A percentile compares a stretch with the other conserved stretches of the same genome.
phyloP scores from a whole-genome alignment of 2,113 vertebrate genomes.

The Chionis minor region DNA sequence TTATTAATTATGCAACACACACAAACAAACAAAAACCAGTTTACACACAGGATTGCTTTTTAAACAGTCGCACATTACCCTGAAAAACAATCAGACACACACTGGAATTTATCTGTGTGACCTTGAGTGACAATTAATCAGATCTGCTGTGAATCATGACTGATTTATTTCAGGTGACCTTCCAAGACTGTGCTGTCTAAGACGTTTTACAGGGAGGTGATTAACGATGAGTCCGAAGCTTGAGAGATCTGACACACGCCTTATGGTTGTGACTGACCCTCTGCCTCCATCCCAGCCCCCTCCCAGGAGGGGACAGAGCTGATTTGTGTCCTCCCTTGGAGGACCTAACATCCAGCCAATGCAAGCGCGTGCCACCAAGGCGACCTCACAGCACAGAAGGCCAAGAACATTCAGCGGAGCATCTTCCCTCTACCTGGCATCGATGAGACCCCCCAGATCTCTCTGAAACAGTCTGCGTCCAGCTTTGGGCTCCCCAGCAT shows the following conservation, averaged over 20 bases:
- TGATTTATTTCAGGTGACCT: constrained; percentile 45
- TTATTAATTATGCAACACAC: not conserved
- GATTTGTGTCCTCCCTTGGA: not conserved
- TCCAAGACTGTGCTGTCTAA: not conserved
- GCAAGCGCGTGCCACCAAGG: fast-evolving
- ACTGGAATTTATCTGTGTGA: not conserved
- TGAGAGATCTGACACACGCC: not conserved
- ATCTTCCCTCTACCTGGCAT: fast-evolving
- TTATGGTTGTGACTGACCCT: not conserved
- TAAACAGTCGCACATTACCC: not conserved
- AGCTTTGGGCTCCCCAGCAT: not conserved
- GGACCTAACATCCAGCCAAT: not conserved
- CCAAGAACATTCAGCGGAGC: not conserved
- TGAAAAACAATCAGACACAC: not conserved
- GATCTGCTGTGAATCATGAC: not conserved
- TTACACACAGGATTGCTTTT: not conserved
- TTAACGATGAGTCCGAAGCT: not conserved
- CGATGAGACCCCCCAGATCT: fast-evolving
- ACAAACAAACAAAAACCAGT: not conserved
- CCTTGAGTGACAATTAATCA: constrained; percentile 25
- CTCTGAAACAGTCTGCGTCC: not conserved
- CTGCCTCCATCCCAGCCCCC: not conserved
- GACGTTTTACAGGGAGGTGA: not conserved
- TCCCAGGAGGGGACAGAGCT: not conserved
- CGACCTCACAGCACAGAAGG: not conserved